Conservation (phyloP, 2,113 vertebrate species). For the Nerophis ophidion region DNA sequence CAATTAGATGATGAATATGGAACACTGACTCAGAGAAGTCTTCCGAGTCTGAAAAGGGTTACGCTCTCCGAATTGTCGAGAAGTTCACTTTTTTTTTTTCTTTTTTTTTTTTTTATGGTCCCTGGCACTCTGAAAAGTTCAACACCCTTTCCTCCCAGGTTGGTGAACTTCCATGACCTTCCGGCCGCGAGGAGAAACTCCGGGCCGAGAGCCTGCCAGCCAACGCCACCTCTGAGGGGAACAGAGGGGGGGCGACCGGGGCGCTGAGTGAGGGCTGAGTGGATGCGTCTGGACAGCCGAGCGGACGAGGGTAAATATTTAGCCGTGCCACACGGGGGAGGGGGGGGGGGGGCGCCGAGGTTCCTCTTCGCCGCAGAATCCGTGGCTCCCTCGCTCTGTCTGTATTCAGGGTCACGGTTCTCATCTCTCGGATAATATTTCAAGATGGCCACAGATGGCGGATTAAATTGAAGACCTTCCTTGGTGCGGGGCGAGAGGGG, state of each 20-base stretch:
- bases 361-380: slow-evolving; percentile 36
- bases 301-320: slow-evolving; percentile 73
- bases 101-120: slow-evolving; percentile 1
- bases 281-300: slow-evolving; percentile 64
- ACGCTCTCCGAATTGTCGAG: slow-evolving; percentile 44
- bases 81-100: slow-evolving; percentile 46
- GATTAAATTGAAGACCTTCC: slow-evolving; percentile 75
- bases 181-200: slow-evolving; percentile 56
- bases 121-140: slow-evolving; percentile 60
- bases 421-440: slow-evolving; percentile 79
- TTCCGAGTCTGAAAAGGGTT: slow-evolving; percentile 54
- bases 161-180: slow-evolving; percentile 61
- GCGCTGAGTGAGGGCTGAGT: slow-evolving; percentile 37
- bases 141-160: slow-evolving; percentile 57
- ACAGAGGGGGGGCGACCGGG: slow-evolving; percentile 40
- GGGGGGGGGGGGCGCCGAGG: slow-evolving; percentile 47
- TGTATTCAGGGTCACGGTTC: slow-evolving; percentile 81
- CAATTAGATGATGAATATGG: slow-evolving; percentile 74
- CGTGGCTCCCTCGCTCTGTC: slow-evolving; percentile 51
- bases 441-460: slow-evolving; percentile 71
- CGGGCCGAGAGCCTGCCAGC: slow-evolving; percentile 57
- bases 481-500: slow-evolving; percentile 48
- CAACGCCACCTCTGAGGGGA: slow-evolving; percentile 39
- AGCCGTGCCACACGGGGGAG: slow-evolving; percentile 62
- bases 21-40: slow-evolving; percentile 51